A percentile compares a stretch with the other conserved stretches of the same genome.
Evolutionary conservation across 2,888 invertebrate species (phyloP).

Genomic region (Phania funesta): DNA sequence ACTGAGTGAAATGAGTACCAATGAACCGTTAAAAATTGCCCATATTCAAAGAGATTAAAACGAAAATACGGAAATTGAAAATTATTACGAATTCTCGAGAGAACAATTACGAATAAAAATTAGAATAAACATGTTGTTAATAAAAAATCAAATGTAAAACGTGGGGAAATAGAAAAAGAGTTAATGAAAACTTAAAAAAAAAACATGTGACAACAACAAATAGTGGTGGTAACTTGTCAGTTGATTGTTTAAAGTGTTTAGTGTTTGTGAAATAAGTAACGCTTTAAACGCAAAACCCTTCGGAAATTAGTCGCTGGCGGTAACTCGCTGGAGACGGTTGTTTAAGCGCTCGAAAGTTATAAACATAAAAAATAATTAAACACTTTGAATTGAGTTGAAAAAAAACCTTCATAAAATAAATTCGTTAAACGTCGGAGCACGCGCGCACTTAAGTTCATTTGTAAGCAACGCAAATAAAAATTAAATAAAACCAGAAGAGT

Average conservation of each 20-base stretch:
- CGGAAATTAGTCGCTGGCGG: slow-evolving; percentile 78
- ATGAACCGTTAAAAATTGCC: slow-evolving; percentile 27
- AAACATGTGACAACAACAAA: slow-evolving; percentile 6
- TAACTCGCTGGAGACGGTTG: slow-evolving; percentile 78
- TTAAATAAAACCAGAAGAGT: slow-evolving; percentile 58
- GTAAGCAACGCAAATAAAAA: not conserved
- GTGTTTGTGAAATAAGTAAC: slow-evolving; percentile 67
- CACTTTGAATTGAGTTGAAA: slow-evolving; percentile 54
- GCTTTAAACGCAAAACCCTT: slow-evolving; percentile 77
- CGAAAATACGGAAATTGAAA: slow-evolving; percentile 44
- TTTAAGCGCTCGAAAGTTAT: slow-evolving; percentile 67
- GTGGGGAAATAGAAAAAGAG: slow-evolving; percentile 7
- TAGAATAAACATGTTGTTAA: not conserved
- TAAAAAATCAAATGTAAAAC: not conserved
- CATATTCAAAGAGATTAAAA: slow-evolving; percentile 11
- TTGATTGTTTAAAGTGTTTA: slow-evolving; percentile 3
- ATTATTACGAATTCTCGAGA: slow-evolving; percentile 5
- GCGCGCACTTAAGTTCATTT: slow-evolving; percentile 41
- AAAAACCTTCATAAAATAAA: slow-evolving; percentile 27
- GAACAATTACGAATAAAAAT: slow-evolving; percentile 8
- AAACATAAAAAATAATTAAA: not conserved
- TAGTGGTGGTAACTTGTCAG: slow-evolving; percentile 17
- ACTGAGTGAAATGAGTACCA: slow-evolving; percentile 52
- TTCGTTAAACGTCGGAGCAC: slow-evolving; percentile 28
- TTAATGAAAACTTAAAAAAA: slow-evolving; percentile 12